phyloP scores from a whole-genome alignment of 2,797 vertebrate species.

The Sus cebifrons region DNA sequence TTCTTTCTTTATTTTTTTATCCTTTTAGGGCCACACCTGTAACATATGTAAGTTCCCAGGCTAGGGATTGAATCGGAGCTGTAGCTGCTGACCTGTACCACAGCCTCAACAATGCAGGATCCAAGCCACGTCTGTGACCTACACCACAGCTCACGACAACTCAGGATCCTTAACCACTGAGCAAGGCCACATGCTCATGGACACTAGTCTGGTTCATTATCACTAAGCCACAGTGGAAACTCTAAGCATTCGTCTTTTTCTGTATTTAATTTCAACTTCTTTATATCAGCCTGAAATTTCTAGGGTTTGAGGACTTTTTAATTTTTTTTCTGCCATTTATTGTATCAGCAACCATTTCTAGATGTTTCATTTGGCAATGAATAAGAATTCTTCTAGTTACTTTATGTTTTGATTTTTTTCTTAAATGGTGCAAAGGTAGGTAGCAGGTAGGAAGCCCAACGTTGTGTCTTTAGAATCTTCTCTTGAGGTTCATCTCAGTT shows the following conservation, averaged over 20 bases:
- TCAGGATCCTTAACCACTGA: too few relatives aligned
- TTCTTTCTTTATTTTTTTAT: not conserved
- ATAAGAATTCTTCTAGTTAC: not conserved
- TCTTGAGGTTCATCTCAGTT: not conserved
- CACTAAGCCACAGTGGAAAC: too few relatives aligned
- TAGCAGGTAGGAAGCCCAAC: not conserved
- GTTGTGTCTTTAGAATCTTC: not conserved
- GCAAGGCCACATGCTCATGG: too few relatives aligned
- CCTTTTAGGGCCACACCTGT: too few relatives aligned
- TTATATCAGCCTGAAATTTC: not conserved
- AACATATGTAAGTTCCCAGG: too few relatives aligned
- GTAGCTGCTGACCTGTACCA: too few relatives aligned
- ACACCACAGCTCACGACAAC: too few relatives aligned
- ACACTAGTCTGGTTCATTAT: too few relatives aligned
- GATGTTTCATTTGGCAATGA: not conserved
- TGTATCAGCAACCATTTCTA: not conserved
- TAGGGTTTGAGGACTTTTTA: not conserved
- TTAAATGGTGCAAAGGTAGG: not conserved
- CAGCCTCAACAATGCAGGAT: too few relatives aligned
- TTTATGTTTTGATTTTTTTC: not conserved
- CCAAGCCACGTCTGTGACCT: too few relatives aligned
- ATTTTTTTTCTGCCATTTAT: not conserved
- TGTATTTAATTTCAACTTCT: slow-evolving; percentile 13
- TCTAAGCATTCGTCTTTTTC: not conserved
- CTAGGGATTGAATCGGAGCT: too few relatives aligned